Evolutionary conservation across 2,113 vertebrate species (phyloP), one percentile per base, ranked within the genome.

Genomic region (Arenaria interpres): DNA sequence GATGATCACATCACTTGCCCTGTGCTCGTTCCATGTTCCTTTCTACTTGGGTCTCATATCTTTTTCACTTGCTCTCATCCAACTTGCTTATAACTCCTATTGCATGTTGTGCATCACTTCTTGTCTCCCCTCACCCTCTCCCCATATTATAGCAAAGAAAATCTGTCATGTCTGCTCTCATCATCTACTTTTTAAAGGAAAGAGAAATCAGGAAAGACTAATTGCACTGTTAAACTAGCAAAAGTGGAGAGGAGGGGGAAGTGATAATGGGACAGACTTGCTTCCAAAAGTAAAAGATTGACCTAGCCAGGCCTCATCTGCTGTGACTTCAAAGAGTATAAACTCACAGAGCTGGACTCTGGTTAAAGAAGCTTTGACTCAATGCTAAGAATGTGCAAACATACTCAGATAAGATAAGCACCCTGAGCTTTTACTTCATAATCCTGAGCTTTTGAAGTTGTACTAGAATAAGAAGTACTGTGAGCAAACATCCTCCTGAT

Each of bases 371-470:
- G 59, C 6, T 76, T 88, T 85, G 37, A 68, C 25, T 89, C 32
- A 32, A 5, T n/a, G 64, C 46, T 88, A 64, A 76, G 76, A 72
- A 66, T 91, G 87, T 67, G 92, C 95, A 96, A 93, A 96, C 53
- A 76, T 35, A 73, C 25, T 91, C 53, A 43, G 89, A 79, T 93
- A 95, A 95, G 94, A 92, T 76, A 91, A 93, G 92, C 20, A 46
- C 41, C 53, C 50, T 46, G 62, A 89, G 39, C 7, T 88, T 89
- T 79, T 32, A 5, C n/a, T 67, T 88, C 41, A 1, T 3, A 19
- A 46, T 14, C 20, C 33, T 45, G 60, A 84, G 27, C 12, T 53
- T 84, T 76, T 87, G 73, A 69, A 79, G 86, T 30, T 59, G 41
- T 50, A 16, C 27, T 39, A 35, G 68, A 73, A 22, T 1, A 16